Conservation (phyloP, 2,888 invertebrate species). For the Diaphora mendica region DNA sequence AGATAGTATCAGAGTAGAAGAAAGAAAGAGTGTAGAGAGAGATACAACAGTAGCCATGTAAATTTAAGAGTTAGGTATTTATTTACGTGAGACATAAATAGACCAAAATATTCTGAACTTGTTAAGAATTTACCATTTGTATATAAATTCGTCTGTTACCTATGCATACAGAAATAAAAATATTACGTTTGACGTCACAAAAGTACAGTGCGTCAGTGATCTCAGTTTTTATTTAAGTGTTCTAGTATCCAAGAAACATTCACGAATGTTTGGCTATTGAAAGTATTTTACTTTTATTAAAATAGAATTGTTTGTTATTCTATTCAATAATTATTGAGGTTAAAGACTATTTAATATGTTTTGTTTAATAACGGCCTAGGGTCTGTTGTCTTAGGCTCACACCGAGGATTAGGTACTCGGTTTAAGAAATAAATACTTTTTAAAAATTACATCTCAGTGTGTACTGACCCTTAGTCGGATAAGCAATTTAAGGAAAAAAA, state of each 20-base stretch:
- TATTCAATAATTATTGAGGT: background rate
- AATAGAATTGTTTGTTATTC: slow-evolving; percentile 2
- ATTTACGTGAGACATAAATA: background rate
- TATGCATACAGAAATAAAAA: slow-evolving; percentile 30
- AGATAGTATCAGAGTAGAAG: background rate
- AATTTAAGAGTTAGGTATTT: background rate
- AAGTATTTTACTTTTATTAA: background rate
- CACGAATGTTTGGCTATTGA: slow-evolving; percentile 11
- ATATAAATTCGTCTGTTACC: slow-evolving; percentile 5
- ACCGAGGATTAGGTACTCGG: background rate
- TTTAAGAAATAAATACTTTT: background rate
- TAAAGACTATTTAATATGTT: too few relatives aligned
- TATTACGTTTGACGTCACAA: slow-evolving; percentile 47
- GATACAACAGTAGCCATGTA: background rate
- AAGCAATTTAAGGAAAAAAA: background rate
- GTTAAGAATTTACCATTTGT: background rate
- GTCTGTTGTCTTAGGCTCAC: background rate
- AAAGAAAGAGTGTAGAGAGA: too few relatives aligned
- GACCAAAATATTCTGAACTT: background rate
- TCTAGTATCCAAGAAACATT: slow-evolving; percentile 21
- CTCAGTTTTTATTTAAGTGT: slow-evolving; percentile 33
- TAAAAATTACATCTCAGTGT: background rate
- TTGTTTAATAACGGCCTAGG: background rate
- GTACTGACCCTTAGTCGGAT: too few relatives aligned
- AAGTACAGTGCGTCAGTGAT: slow-evolving; percentile 40